phyloP scores from a whole-genome alignment of 2,113 vertebrate species.

The Eulemur macaco region DNA sequence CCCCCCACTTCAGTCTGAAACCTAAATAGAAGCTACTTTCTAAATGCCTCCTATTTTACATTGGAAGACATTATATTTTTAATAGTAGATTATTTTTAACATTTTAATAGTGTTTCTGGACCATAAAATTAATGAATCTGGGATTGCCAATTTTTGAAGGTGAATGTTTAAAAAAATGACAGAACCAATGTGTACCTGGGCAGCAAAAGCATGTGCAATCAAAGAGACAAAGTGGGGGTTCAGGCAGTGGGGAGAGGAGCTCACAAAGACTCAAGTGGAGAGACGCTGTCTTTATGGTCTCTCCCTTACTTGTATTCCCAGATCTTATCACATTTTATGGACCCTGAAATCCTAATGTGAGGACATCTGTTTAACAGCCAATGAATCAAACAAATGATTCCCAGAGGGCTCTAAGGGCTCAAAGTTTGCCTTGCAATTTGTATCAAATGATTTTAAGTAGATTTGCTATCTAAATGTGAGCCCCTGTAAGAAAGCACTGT shows the following conservation, averaged over 20 bases:
- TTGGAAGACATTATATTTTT: neutral
- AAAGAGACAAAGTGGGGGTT: neutral
- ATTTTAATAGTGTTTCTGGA: neutral
- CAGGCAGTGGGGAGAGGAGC: accelerated
- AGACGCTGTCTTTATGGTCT: neutral
- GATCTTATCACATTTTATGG: slow-evolving; percentile 47
- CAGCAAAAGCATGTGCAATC: neutral
- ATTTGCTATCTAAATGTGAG: neutral
- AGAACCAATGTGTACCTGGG: neutral
- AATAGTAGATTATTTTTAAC: neutral
- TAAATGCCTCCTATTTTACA: neutral
- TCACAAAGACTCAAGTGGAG: neutral
- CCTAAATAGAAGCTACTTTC: neutral
- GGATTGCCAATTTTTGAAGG: neutral
- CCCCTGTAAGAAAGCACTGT: neutral
- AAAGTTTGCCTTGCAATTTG: slow-evolving; percentile 47
- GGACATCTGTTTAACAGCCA: slow-evolving; percentile 61
- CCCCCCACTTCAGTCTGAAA: too few relatives aligned
- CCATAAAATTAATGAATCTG: neutral
- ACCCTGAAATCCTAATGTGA: slow-evolving; percentile 59
- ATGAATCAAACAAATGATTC: slow-evolving; percentile 56
- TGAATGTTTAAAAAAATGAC: neutral
- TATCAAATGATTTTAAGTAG: slow-evolving; percentile 2
- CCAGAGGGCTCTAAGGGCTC: slow-evolving; percentile 31
- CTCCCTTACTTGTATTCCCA: neutral